These are phyloP conservation scores for Benitochromis conjunctus DNA, from an alignment of 2,113 vertebrate species.

Conservation along the genomic window DNA sequence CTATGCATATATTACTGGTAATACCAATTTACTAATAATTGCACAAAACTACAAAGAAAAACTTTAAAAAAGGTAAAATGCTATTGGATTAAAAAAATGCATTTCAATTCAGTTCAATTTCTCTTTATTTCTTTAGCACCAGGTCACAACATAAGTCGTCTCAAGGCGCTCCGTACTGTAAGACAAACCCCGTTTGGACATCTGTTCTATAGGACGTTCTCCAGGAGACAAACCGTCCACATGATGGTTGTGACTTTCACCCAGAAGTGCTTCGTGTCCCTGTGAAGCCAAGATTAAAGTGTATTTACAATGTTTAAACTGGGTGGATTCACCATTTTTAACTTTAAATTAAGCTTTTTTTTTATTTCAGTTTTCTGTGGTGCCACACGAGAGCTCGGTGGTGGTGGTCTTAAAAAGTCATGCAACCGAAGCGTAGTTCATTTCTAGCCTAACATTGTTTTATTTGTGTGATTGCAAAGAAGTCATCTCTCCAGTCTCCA, in stretches of 20 bases:
- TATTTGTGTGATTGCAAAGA: not conserved
- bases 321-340: not conserved
- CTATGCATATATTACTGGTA: not conserved
- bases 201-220: not conserved
- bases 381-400: not conserved
- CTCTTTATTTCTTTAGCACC: too few species aligned
- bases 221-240: not conserved
- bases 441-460: not conserved
- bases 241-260: not conserved
- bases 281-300: not conserved
- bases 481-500: not conserved
- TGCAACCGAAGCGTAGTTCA: not conserved
- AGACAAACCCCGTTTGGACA: not conserved
- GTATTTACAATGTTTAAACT: not conserved
- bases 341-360: not conserved
- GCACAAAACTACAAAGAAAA: not conserved
- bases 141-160: not conserved
- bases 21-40: not conserved
- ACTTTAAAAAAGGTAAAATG: not conserved
- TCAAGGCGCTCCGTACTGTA: not conserved
- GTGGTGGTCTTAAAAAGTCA: rapidly evolving
- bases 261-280: not conserved
- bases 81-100: not conserved
- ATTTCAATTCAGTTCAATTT: too few species aligned
- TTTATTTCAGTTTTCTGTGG: not conserved